phyloP scores from a whole-genome alignment of 2,888 invertebrate genomes.

The Hermodice carunculata region DNA sequence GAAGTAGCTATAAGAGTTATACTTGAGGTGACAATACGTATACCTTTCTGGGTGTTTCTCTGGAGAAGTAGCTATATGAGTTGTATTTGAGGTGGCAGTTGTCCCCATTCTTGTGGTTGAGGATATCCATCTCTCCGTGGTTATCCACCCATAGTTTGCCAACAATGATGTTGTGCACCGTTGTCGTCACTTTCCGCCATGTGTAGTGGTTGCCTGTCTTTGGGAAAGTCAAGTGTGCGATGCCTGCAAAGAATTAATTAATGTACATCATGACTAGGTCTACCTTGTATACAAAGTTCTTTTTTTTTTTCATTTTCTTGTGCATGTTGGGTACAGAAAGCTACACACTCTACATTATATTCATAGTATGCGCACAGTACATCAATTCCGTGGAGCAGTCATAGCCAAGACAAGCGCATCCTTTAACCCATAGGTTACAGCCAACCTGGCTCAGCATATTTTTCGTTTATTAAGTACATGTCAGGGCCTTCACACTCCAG shows the following conservation, averaged over 20 bases:
- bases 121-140: slow-evolving; percentile 99
- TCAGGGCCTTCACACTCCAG: too few species aligned
- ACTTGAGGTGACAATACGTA: slow-evolving; percentile 78
- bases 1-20: slow-evolving; percentile 98
- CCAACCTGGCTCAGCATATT: too few species aligned
- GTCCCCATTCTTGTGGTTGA: slow-evolving; percentile 88
- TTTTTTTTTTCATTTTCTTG: too few species aligned
- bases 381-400: too few species aligned
- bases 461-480: too few species aligned
- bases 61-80: slow-evolving; percentile 98
- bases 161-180: slow-evolving; percentile 99
- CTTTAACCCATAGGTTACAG: too few species aligned
- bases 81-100: slow-evolving; percentile 97
- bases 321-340: too few species aligned
- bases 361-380: too few species aligned
- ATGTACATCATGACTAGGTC: too few species aligned
- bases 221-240: slow-evolving; percentile 75
- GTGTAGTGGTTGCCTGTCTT: slow-evolving; percentile 84
- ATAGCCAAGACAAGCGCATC: too few species aligned
- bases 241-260: slow-evolving; percentile 62
- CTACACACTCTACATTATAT: too few species aligned
- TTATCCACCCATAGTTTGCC: slow-evolving; percentile 99
- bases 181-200: slow-evolving; percentile 98
- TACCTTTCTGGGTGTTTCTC: slow-evolving; percentile 86
- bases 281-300: too few species aligned